phyloP scores from a whole-genome alignment of 2,888 invertebrate genomes.

The Oscheius sp. region DNA sequence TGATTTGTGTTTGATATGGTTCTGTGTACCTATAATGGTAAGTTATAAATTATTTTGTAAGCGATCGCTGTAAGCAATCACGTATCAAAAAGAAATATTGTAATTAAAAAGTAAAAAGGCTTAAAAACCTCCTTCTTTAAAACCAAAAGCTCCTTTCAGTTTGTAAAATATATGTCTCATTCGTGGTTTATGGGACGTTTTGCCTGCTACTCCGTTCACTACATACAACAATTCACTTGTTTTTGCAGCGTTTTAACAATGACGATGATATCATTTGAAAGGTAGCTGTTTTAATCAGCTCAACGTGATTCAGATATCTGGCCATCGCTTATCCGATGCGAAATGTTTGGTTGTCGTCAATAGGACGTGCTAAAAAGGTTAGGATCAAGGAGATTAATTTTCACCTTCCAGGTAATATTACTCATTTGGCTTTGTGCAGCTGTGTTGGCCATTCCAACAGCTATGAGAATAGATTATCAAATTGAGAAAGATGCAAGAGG shows the following conservation, averaged over 20 bases:
- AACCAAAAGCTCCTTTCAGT: slow-evolving; percentile 36
- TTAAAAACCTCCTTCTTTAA: neutral
- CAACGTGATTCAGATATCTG: slow-evolving; percentile 77
- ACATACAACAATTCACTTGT: slow-evolving; percentile 80
- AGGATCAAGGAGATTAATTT: neutral
- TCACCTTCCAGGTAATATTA: slow-evolving; percentile 72
- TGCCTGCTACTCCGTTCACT: slow-evolving; percentile 79
- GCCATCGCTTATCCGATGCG: slow-evolving; percentile 80
- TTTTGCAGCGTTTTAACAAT: slow-evolving; percentile 81
- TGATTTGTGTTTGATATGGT: slow-evolving; percentile 78
- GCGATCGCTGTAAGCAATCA: too few relatives aligned
- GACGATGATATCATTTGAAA: slow-evolving; percentile 80
- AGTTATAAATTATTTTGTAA: slow-evolving; percentile 10
- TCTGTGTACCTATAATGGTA: slow-evolving; percentile 78
- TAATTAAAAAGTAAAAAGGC: too few relatives aligned
- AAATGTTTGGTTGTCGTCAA: slow-evolving; percentile 79
- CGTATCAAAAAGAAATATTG: too few relatives aligned
- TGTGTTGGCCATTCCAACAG: slow-evolving; percentile 77
- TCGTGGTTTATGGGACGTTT: slow-evolving; percentile 79
- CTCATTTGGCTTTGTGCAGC: slow-evolving; percentile 77
- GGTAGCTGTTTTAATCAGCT: slow-evolving; percentile 73
- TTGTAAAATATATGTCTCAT: slow-evolving; percentile 75
- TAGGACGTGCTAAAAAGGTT: slow-evolving; percentile 77
- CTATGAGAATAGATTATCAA: slow-evolving; percentile 75
- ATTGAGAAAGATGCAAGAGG: slow-evolving; percentile 39